Evolutionary conservation across 2,797 vertebrate genomes (phyloP).

Genomic region (Propithecus deckenii): DNA sequence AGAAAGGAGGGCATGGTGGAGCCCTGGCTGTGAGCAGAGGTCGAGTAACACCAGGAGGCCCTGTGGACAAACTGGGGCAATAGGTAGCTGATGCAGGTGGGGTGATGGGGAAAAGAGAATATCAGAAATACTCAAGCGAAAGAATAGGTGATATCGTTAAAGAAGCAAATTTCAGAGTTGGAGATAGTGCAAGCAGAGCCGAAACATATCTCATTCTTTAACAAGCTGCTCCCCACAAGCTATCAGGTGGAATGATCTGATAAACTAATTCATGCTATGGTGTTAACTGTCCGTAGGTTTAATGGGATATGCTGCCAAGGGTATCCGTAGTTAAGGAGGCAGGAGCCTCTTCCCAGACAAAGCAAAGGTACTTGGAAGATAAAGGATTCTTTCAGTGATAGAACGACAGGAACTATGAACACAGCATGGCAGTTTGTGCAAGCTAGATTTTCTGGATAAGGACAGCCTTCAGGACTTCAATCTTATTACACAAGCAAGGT

Average conservation of each 20-base stretch:
- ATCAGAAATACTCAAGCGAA: not conserved
- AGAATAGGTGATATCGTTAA: not conserved
- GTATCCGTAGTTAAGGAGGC: not conserved
- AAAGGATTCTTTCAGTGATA: not conserved
- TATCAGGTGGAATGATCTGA: not conserved
- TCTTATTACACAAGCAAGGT: not conserved
- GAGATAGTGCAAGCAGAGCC: not conserved
- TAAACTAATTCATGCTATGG: not conserved
- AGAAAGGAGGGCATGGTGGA: not conserved
- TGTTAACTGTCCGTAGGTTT: not conserved
- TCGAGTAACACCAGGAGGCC: not conserved
- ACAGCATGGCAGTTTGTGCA: fast-evolving
- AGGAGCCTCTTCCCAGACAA: not conserved
- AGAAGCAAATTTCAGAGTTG: not conserved
- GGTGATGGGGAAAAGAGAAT: not conserved
- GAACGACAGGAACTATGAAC: not conserved
- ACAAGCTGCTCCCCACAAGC: not conserved
- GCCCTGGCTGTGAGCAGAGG: not conserved
- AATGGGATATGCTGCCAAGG: not conserved
- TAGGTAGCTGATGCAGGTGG: fast-evolving
- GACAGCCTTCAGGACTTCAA: not conserved
- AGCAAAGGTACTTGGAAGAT: slow-evolving; percentile 11
- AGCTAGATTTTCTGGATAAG: not conserved
- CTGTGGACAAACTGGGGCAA: not conserved
- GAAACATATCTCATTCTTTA: not conserved